Base-by-base conservation (phyloP, 2,113 vertebrate genomes). In the Holacanthus passer region DNA sequence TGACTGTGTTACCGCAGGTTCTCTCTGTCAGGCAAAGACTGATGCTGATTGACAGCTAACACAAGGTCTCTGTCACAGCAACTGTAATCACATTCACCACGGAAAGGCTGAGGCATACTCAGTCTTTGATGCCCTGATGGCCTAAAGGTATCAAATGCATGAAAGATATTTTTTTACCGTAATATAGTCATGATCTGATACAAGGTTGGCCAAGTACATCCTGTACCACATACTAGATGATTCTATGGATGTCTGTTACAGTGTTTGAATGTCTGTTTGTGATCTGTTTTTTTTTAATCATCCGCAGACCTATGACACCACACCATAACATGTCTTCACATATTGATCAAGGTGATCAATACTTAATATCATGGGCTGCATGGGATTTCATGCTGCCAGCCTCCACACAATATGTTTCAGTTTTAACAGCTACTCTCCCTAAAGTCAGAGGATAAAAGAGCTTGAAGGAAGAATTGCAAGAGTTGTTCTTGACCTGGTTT, bases 31-130 rank as follows among this genome's bases (percentile, higher is more conserved):
- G 81, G 67, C 63, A 71, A 81, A 86, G 80, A 81, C 77, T 76
- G 84, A 90, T 83, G 79, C 76, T 91, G 92, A 94, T 88, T 94
- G 94, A 92, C 91, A 88, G 87, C 78, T 74, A 87, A 91, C 92
- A 93, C 83, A 90, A 79, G 89, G 87, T 91, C 77, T 86, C 72
- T 83, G 87, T 92, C 84, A 82, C 76, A 87, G 82, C 67, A 47
- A 66, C 79, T 89, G 77, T 92, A 90, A 85, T 91, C 86, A 91
- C 86, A 78, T 81, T 84, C 70, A 72, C 73, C 71, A 52, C 24
- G 73, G 73, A 83, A 77, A 85, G 43, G 58, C 77, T 80, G 48
- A 84, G 39, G 70, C 77, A 52, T n/a, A 59, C 69, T 79, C 82
- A 55, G 52, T 45, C 56, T 84, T 75, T 85, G 87, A 88, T 88